Base-by-base conservation (phyloP, 2,113 vertebrate genomes). In the Oenanthe oenanthe region DNA sequence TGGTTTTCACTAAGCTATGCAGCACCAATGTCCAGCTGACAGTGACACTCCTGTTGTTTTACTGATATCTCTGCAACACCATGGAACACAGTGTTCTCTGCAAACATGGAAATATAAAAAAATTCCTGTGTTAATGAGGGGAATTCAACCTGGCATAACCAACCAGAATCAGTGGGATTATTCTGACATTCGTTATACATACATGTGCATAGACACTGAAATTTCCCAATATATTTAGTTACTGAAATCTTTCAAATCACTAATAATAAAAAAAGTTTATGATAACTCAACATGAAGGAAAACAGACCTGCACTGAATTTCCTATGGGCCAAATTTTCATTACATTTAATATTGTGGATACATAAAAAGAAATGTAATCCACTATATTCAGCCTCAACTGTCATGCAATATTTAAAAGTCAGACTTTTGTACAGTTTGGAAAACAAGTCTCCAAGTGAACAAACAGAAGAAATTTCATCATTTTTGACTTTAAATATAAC, bases 1-100 rank as follows among this genome's bases (percentile, higher is more conserved):
- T 0, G 0, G 2, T 10, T 34, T 45, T 80, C n/a, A 73, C 21
- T 13, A 42, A 65, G 29, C 1, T 32, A 10, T 21, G 58, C 28
- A 16, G 21, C 47, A 51, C 6, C 4, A 21, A 50, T 2, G 12
- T 25, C 15, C 11, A 22, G 12, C 19, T 76, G 19, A 34, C 24
- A 62, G 21, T 38, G 20, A 28, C 5, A 50, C 38, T 54, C 32
- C 19, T 84, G 7, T 38, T 62, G 47, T 54, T 87, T 56, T 78
- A 9, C 10, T 54, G 42, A 21, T 51, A 36, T 8, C 6, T 36
- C 32, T 83, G 28, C 21, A 61, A 38, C 28, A 47, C 8, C 50
- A 6, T 18, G 5, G 25, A 79, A 43, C 20, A n/a, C 17, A 78
- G 20, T 9, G 26, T 12, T 38, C 32, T 20, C 18, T 79, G 14